Evolutionary conservation across 2,888 invertebrate genomes (phyloP).

Genomic region (Campoplex nolae): DNA sequence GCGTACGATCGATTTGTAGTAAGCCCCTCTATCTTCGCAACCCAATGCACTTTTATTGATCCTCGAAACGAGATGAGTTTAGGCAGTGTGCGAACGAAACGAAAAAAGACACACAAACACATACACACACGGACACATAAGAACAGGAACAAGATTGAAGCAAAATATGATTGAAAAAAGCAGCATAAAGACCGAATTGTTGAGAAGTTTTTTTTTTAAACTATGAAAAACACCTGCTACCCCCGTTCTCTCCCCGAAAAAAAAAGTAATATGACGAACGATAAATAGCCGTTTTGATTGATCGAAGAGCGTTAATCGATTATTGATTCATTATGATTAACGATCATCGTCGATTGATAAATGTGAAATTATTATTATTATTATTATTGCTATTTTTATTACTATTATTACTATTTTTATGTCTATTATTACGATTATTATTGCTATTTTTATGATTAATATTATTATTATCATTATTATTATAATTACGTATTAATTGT

Average conservation of each 20-base stretch:
- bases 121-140: conserved; percentile 38
- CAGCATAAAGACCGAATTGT: conserved; percentile 47
- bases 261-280: conserved; percentile 9
- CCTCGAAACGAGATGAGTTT: conserved; percentile 46
- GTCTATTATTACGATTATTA: conserved; percentile 33
- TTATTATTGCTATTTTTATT: conserved; percentile 7
- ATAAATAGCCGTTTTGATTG: conserved; percentile 53
- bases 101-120: conserved; percentile 38
- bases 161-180: conserved; percentile 10
- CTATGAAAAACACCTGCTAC: background rate
- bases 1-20: conserved; percentile 62
- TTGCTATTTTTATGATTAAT: conserved; percentile 29
- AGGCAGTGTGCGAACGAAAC: conserved; percentile 25
- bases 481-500: conserved; percentile 61
- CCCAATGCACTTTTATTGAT: conserved; percentile 40
- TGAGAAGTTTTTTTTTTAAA: conserved; percentile 2
- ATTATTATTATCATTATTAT: conserved; percentile 30
- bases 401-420: background rate
- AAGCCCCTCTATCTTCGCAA: conserved; percentile 42
- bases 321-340: conserved; percentile 56
- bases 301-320: conserved; percentile 46
- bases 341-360: conserved; percentile 66
- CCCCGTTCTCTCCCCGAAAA: background rate
- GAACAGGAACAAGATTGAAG: conserved; percentile 11
- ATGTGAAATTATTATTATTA: conserved; percentile 61